Percentiles rank a stretch among this genome's conserved stretches.
phyloP scores from a whole-genome alignment of 2,113 vertebrate genomes.

The Cinclus mexicanus region DNA sequence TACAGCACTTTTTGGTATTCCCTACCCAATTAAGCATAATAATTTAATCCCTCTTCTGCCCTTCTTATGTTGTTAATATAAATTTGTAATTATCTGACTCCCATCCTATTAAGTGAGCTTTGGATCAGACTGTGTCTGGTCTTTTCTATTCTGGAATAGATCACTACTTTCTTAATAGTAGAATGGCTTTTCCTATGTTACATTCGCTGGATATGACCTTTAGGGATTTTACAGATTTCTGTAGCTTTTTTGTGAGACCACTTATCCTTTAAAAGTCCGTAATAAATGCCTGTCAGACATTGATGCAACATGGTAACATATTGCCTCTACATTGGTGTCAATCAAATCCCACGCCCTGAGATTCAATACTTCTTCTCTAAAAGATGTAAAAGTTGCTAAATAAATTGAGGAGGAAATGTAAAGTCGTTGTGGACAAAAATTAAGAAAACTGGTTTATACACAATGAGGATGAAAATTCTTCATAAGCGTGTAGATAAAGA shows the following conservation, averaged over 20 bases:
- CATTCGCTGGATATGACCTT: constrained; percentile 49
- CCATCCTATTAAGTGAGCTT: not conserved
- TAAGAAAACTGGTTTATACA: constrained; percentile 26
- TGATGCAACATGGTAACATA: constrained; percentile 58
- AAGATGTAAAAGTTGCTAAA: constrained; percentile 64
- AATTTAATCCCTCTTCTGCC: not conserved
- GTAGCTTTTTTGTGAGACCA: not conserved
- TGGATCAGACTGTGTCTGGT: not conserved
- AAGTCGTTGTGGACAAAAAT: constrained; percentile 45
- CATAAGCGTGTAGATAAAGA: not conserved
- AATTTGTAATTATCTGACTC: constrained; percentile 4
- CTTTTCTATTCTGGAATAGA: not conserved
- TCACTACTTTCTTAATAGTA: not conserved
- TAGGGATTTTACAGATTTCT: constrained; percentile 41
- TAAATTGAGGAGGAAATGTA: constrained; percentile 60
- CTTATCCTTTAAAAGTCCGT: constrained; percentile 63
- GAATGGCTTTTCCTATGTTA: not conserved
- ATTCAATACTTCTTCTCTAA: constrained; percentile 64
- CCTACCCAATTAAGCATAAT: not conserved
- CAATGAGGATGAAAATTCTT: not conserved
- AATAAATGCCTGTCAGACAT: constrained; percentile 69
- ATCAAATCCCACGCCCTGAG: constrained; percentile 48
- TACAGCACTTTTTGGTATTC: not conserved
- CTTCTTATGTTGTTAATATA: not conserved
- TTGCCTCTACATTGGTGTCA: constrained; percentile 61